phyloP scores from a whole-genome alignment of 2,113 vertebrate species.

The Isurus oxyrinchus region DNA sequence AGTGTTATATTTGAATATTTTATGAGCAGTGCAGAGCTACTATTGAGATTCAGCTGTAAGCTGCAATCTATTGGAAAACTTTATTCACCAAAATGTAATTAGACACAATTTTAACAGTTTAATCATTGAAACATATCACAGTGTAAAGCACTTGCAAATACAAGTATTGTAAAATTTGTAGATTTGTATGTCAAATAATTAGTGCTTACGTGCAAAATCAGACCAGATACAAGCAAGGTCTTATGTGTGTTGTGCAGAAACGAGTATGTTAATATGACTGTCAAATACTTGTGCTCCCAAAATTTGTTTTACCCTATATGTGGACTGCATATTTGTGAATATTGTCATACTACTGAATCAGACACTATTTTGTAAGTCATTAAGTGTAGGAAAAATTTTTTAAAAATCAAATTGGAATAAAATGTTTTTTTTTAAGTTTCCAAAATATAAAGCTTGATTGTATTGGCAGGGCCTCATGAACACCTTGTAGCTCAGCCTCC shows the following conservation, averaged over 20 bases:
- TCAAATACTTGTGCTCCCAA: neutral
- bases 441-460: neutral
- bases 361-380: neutral
- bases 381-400: neutral
- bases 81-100: neutral
- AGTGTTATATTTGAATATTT: neutral
- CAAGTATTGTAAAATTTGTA: neutral
- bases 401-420: neutral
- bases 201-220: neutral
- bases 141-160: neutral
- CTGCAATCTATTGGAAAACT: neutral
- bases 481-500: neutral
- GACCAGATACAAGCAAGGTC: neutral
- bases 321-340: neutral
- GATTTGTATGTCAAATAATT: neutral
- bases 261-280: neutral
- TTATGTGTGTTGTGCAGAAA: neutral
- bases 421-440: neutral
- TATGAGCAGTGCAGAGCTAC: neutral
- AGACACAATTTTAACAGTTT: neutral
- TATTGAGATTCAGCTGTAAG: neutral
- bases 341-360: neutral
- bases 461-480: neutral
- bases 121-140: neutral
- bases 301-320: neutral